Base-by-base conservation (phyloP, 2,113 vertebrate genomes). In the Platichthys stellatus region DNA sequence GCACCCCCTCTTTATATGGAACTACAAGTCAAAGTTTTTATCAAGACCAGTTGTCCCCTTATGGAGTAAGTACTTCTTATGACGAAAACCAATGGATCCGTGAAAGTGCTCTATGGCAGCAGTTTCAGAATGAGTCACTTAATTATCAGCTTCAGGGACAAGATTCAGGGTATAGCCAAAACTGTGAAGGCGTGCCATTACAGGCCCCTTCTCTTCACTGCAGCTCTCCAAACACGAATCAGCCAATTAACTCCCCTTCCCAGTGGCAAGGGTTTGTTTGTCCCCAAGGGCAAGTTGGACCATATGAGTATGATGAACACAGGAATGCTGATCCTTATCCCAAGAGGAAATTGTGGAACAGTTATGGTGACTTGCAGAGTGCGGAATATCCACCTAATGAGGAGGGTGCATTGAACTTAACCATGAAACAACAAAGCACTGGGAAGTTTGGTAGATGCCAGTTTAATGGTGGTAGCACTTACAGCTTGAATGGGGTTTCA, bases 401-500 rank as follows among this genome's bases (percentile, higher is more conserved):
- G 53, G 91, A 90, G 35, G 76, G 82, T 65, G 93, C 74, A 7
- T 86, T 95, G 58, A 95, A 95, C 70, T 83, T 95, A 53, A 94
- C 93, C 71, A 92, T 86, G 56, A 93, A 92, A 78, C 88, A 92
- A 79, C 87, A 76, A 4, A 63, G 54, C 51, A 87, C 84, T 86
- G 45, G 61, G 51, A 91, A 72, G 47, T 86, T 86, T 73, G 85
- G 82, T 12, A 94, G 83, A 80, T 90, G 77, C 47, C 72, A 92
- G 2, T 92, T 90, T 77, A 87, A 83, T 88, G 79, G 93, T 88
- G 94, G 94, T 77, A 93, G 91, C 62, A 94, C 80, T 81, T 94
- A 92, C 71, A 95, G 94, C 77, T 82, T 92, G 5, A 94, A 92
- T 82, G 94, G 93, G 28, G 87, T 97, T 86, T 85, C 86, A 85